Evolutionary conservation across 2,797 vertebrate species (phyloP).

Genomic region (Acanthis flammea): DNA sequence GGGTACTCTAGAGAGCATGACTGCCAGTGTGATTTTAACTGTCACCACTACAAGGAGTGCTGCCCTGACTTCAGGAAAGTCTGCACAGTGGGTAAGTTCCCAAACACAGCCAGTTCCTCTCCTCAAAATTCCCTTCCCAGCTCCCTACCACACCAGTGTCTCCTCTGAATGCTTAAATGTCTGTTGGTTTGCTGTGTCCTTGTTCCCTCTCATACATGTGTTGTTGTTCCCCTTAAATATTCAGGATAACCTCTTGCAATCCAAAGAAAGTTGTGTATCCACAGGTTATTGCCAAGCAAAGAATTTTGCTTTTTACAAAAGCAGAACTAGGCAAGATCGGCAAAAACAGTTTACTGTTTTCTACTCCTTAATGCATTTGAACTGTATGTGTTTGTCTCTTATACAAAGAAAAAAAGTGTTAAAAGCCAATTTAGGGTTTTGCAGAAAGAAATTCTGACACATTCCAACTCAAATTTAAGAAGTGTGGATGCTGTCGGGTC

Average conservation of each 20-base stretch:
- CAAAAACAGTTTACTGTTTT: not conserved
- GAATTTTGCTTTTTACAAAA: not conserved
- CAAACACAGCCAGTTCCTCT: not conserved
- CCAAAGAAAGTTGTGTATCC: not conserved
- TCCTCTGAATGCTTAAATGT: not conserved
- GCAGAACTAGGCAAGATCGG: not conserved
- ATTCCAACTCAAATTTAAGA: not conserved
- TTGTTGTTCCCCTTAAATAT: not conserved
- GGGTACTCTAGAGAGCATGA: slow-evolving; percentile 84
- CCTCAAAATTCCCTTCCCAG: not conserved
- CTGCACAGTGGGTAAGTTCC: slow-evolving; percentile 86
- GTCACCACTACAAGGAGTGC: slow-evolving; percentile 88
- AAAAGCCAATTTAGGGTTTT: not conserved
- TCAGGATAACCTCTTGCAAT: not conserved
- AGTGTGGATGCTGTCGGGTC: not conserved
- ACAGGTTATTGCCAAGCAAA: not conserved
- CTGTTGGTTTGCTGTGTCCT: not conserved
- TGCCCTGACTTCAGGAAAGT: slow-evolving; percentile 85
- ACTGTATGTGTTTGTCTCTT: not conserved
- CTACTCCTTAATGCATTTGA: not conserved
- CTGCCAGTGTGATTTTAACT: slow-evolving; percentile 93
- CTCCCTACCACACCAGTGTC: not conserved
- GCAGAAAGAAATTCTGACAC: not conserved
- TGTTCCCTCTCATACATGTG: not conserved
- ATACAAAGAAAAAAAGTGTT: accelerated